Evolutionary conservation across 2,888 invertebrate species (phyloP), one percentile per base, ranked within the genome.

Genomic region (Scaptomyza reducta): DNA sequence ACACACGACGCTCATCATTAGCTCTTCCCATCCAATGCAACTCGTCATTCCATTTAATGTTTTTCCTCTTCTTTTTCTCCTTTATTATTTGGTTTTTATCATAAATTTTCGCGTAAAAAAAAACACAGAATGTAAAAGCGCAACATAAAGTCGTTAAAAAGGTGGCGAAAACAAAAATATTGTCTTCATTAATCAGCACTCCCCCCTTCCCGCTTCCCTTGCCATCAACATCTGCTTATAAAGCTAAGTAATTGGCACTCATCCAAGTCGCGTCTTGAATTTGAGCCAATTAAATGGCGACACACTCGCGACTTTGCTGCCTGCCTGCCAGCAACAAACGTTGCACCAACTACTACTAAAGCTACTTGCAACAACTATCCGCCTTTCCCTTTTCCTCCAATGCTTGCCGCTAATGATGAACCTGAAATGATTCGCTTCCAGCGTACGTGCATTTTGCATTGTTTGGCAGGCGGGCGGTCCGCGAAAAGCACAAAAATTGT

Each of bases 251-350:
- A 70, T 64, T 65, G 76, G 56, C 76, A 50, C 51, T 70, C 54
- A 51, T 54, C 68, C 59, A 22, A 59, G 75, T 55, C 38, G 60
- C 84, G 66, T 80, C 79, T 79, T 64, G 70, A 74, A 64, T 82
- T 70, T 83, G 70, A 82, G 86, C 87, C 81, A 81, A 81, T 81
- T 81, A 81, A 86, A 84, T 77, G 81, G 81, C 78, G 87, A 80
- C 87, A 86, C 64, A 70, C 61, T n/a, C 25, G 45, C 35, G 46
- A 31, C 10, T 29, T 29, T 29, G 27, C 6, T 29, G 27, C 27
- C 61, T 54, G 44, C 7, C 27, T 68, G 58, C 62, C 61, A 35
- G 10, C 18, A 33, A 10, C 22, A 16, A 50, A 14, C n/a, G 3
- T 6, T 33, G 31, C 33, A 31, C 18, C 41, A 42, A 42, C 42